Conservation (phyloP, 2,888 invertebrate species). For the Cryptus armator region DNA sequence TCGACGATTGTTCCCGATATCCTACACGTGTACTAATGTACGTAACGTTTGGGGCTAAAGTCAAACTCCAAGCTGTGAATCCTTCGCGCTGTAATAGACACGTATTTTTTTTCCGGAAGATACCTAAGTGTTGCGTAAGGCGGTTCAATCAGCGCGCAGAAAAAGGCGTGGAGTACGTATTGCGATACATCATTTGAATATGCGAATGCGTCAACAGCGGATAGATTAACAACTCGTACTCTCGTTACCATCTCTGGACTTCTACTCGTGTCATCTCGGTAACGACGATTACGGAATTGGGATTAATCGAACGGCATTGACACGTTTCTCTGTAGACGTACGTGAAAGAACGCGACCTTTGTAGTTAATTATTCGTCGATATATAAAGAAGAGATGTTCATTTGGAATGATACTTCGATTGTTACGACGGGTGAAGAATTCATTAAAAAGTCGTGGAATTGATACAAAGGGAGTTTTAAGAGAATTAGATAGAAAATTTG, state of each 20-base stretch:
- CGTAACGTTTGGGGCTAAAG: neutral
- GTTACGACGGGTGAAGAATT: neutral
- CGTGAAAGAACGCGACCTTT: conserved; percentile 14
- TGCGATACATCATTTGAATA: conserved; percentile 29
- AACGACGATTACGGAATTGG: neutral
- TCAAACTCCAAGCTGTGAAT: neutral
- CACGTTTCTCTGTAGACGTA: conserved; percentile 12
- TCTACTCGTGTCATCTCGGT: neutral
- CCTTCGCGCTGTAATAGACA: neutral
- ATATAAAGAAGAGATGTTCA: neutral
- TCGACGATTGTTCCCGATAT: neutral
- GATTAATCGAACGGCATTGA: conserved; percentile 22
- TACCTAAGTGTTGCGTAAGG: conserved; percentile 11
- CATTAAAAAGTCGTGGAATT: neutral
- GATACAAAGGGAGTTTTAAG: neutral
- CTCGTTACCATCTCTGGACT: conserved; percentile 7
- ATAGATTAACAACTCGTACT: conserved; percentile 16
- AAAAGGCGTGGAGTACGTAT: conserved; percentile 7
- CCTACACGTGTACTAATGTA: neutral
- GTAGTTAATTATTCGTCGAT: neutral
- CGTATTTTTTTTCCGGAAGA: conserved; percentile 5
- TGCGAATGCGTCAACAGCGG: neutral
- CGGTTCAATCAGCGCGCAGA: neutral
- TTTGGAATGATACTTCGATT: neutral
- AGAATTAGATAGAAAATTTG: too few relatives aligned